phyloP scores from a whole-genome alignment of 2,113 vertebrate species.

The Paramormyrops kingsleyae region DNA sequence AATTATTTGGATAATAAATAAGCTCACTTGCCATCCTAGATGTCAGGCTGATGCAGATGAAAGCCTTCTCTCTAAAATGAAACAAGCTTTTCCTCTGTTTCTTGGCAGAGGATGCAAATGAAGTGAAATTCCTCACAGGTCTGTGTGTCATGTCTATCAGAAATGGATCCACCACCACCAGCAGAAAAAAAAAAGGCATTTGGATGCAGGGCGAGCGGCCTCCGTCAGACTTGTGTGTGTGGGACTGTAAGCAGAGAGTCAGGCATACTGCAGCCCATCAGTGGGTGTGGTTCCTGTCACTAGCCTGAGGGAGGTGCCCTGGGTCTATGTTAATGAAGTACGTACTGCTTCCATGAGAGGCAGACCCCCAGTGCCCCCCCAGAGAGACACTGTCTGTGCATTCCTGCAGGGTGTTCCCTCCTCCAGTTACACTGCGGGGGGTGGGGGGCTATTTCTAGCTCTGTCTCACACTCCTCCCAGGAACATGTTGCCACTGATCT shows the following conservation, averaged over 20 bases:
- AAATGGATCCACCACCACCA: not conserved
- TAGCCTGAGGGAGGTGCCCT: not conserved
- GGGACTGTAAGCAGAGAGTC: not conserved
- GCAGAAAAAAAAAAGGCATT: not conserved
- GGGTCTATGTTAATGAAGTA: slow-evolving; percentile 4
- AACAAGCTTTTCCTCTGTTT: not conserved
- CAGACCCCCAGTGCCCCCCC: not conserved
- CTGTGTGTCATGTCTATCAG: not conserved
- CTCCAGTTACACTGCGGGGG: slow-evolving; percentile 18
- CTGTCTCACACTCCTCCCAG: not conserved
- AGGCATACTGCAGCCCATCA: not conserved
- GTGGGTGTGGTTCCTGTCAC: not conserved
- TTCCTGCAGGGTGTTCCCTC: not conserved
- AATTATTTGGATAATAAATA: not conserved
- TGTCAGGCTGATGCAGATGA: not conserved
- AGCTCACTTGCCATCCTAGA: not conserved
- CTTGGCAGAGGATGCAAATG: not conserved
- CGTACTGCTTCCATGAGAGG: not conserved
- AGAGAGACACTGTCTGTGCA: not conserved
- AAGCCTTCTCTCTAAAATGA: not conserved
- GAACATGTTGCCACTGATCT: not conserved
- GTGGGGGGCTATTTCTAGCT: slow-evolving; percentile 12
- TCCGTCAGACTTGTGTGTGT: not conserved
- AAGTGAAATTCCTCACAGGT: not conserved
- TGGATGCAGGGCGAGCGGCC: not conserved